These are phyloP conservation scores for Osmerus eperlanus DNA, from an alignment of 2,113 vertebrate genomes.

Conservation along the genomic window DNA sequence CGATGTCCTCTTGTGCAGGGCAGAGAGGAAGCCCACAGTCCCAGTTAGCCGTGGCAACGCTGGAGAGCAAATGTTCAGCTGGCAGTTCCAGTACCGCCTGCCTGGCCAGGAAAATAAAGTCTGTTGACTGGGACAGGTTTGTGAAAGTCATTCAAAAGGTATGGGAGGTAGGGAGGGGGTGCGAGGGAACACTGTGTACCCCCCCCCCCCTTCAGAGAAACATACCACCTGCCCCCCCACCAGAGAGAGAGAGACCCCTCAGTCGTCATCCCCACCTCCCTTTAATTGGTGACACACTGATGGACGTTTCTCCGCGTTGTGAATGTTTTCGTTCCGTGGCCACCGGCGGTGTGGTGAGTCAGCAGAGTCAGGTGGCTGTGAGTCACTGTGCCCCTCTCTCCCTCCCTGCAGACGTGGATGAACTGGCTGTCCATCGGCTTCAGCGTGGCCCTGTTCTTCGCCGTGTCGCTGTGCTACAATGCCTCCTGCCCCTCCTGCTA, in stretches of 20 bases:
- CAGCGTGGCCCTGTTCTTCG: conserved; percentile 86
- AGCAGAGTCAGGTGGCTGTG: no score
- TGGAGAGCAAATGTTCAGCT: conserved; percentile 31
- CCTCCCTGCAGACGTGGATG: conserved; percentile 84
- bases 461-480: conserved; percentile 88
- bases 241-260: background rate
- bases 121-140: conserved; percentile 20
- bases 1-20: conserved; percentile 17
- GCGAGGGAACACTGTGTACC: background rate
- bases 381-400: background rate
- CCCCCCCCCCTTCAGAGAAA: background rate
- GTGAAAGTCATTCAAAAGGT: conserved; percentile 41
- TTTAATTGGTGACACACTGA: background rate
- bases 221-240: background rate
- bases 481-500: conserved; percentile 87
- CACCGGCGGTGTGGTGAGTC: no score
- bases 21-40: conserved; percentile 15
- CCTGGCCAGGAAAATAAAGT: conserved; percentile 38
- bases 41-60: conserved; percentile 16
- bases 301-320: background rate
- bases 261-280: background rate
- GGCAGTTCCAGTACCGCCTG: conserved; percentile 44
- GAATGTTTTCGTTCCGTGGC: background rate
- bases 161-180: conserved; percentile 28
- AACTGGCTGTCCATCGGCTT: conserved; percentile 88